These are phyloP conservation scores for Pinctada fucata DNA, from an alignment of 2,888 invertebrate genomes.

Conservation along the genomic window DNA sequence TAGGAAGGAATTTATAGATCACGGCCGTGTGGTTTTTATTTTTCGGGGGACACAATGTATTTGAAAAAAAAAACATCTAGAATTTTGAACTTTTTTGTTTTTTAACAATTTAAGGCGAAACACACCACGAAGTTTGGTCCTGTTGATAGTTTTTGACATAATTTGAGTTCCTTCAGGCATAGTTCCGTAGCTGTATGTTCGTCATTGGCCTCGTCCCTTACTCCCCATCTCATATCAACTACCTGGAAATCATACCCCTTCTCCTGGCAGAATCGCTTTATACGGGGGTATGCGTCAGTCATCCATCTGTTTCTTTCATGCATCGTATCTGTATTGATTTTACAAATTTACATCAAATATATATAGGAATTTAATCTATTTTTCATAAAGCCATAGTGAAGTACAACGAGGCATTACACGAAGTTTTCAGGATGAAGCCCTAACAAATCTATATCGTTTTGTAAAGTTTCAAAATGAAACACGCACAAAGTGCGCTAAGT, in stretches of 20 bases:
- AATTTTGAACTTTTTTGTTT: too few species aligned
- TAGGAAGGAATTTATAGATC: too few species aligned
- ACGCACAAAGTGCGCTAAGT: too few species aligned
- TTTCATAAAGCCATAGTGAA: not conserved
- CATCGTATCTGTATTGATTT: conserved; percentile 58
- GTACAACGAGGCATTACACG: too few species aligned
- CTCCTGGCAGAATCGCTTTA: conserved; percentile 66
- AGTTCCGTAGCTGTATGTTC: conserved; percentile 69
- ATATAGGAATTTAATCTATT: not conserved
- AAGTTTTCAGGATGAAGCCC: too few species aligned
- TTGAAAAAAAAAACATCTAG: too few species aligned
- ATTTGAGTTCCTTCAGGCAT: conserved; percentile 66
- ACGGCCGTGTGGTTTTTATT: too few species aligned
- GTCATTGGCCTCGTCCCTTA: conserved; percentile 68
- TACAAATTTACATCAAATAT: conserved; percentile 2
- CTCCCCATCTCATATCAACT: conserved; percentile 72
- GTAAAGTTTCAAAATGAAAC: too few species aligned
- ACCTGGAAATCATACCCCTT: conserved; percentile 72
- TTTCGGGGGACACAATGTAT: too few species aligned
- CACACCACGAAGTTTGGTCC: conserved; percentile 72
- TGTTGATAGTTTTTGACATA: conserved; percentile 67
- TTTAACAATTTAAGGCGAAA: not conserved
- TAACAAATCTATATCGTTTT: too few species aligned
- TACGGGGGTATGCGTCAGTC: conserved; percentile 64
- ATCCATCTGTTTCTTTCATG: conserved; percentile 68